Conservation (phyloP, 2,888 invertebrate species). For the Microctonus aethiopoides region DNA sequence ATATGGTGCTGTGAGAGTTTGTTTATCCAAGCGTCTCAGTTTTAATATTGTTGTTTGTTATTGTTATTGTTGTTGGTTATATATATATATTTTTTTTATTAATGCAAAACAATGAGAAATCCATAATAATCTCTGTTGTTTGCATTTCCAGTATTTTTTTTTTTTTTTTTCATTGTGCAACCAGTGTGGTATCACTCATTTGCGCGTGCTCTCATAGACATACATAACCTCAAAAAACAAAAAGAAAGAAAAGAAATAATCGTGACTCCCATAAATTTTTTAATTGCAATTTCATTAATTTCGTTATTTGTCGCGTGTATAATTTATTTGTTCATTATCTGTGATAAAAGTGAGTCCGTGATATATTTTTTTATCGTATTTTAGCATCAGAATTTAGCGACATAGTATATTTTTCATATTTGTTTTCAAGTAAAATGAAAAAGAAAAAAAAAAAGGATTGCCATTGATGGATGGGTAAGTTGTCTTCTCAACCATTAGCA, state of each 20-base stretch:
- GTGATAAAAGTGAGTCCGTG: constrained; percentile 20
- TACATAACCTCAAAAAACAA: neutral
- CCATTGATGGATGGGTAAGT: neutral
- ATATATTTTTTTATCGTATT: neutral
- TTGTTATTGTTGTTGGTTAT: neutral
- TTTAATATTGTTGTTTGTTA: constrained; percentile 1
- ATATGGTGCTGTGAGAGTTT: constrained; percentile 2
- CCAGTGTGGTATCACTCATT: neutral
- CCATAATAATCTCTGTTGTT: neutral
- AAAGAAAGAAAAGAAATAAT: neutral
- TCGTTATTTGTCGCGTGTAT: neutral
- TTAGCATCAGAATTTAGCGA: neutral
- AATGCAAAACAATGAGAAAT: neutral
- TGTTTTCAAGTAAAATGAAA: neutral
- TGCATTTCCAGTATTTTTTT: neutral
- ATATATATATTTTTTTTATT: neutral
- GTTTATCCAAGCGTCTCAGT: neutral
- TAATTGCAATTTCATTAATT: neutral
- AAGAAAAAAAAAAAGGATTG: too few relatives aligned
- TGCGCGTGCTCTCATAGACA: neutral
- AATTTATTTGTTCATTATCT: neutral
- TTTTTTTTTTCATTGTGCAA: neutral
- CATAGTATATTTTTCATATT: neutral
- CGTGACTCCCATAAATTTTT: neutral
- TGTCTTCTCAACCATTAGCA: neutral